phyloP scores from a whole-genome alignment of 2,888 invertebrate species.

The Dorcus hopei region DNA sequence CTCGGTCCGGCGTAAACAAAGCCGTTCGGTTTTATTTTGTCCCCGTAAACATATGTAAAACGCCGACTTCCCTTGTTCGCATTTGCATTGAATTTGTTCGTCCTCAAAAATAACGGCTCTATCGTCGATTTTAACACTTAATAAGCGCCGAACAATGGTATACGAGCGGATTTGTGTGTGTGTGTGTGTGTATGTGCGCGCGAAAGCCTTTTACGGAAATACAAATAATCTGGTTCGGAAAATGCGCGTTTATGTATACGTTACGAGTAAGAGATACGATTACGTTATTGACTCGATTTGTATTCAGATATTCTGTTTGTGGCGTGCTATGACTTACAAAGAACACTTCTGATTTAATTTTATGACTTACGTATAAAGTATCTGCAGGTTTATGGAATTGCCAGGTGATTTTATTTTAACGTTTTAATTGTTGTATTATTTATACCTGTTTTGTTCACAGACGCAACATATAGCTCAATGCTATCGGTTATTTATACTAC shows the following conservation, averaged over 20 bases:
- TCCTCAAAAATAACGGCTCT: slow-evolving; percentile 14
- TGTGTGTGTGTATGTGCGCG: too few species aligned
- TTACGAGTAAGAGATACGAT: neutral
- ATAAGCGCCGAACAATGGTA: slow-evolving; percentile 15
- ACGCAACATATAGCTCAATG: too few species aligned
- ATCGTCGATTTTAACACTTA: slow-evolving; percentile 16
- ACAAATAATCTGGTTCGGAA: slow-evolving; percentile 2
- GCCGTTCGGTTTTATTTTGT: slow-evolving; percentile 19
- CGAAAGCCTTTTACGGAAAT: neutral
- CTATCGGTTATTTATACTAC: too few species aligned
- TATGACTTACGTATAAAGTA: too few species aligned
- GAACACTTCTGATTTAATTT: neutral
- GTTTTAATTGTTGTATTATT: too few species aligned
- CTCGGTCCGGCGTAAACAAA: slow-evolving; percentile 15
- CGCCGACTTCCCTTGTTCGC: slow-evolving; percentile 20
- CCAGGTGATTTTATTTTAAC: too few species aligned
- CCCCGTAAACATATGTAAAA: slow-evolving; percentile 23
- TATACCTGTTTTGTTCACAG: too few species aligned
- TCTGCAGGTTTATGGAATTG: too few species aligned
- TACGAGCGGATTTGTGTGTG: neutral
- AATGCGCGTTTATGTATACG: neutral
- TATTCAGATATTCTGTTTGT: neutral
- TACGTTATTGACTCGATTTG: neutral
- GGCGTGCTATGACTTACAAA: neutral
- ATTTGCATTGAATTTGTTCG: slow-evolving; percentile 30